These are phyloP conservation scores for Aphidoletes aphidimyza DNA, from an alignment of 2,888 invertebrate genomes.

Conservation along the genomic window DNA sequence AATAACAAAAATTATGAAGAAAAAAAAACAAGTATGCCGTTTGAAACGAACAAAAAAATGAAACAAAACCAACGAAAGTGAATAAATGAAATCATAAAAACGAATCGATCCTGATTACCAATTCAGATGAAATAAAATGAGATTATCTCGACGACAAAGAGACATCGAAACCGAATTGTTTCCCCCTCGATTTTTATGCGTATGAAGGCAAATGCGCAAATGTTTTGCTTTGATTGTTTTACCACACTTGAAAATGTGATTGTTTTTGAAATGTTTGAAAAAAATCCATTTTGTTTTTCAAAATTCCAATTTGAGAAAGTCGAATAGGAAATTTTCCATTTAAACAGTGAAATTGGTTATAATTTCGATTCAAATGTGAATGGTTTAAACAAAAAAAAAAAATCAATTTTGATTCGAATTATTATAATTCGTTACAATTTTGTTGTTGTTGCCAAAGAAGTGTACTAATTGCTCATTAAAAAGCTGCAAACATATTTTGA, in stretches of 20 bases:
- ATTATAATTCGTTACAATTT: too few relatives aligned
- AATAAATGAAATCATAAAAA: neutral
- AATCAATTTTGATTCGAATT: too few relatives aligned
- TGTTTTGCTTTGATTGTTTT: neutral
- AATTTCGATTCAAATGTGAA: too few relatives aligned
- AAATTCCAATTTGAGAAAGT: too few relatives aligned
- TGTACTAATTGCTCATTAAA: too few relatives aligned
- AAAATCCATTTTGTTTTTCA: too few relatives aligned
- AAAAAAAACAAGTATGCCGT: neutral
- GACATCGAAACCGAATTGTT: neutral
- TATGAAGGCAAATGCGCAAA: neutral
- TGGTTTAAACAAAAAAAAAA: too few relatives aligned
- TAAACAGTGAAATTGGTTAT: too few relatives aligned
- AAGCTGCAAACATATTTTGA: too few relatives aligned
- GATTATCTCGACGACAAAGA: neutral
- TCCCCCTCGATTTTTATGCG: neutral
- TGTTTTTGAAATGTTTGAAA: too few relatives aligned
- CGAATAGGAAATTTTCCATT: too few relatives aligned
- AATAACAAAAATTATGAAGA: neutral
- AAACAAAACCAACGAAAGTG: neutral
- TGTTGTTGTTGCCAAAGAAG: too few relatives aligned
- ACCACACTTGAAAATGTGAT: neutral
- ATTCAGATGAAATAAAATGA: neutral
- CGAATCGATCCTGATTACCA: neutral
- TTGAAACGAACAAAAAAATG: neutral